Evolutionary conservation across 2,888 invertebrate species (phyloP).

Genomic region (Epinotia brunnichana): DNA sequence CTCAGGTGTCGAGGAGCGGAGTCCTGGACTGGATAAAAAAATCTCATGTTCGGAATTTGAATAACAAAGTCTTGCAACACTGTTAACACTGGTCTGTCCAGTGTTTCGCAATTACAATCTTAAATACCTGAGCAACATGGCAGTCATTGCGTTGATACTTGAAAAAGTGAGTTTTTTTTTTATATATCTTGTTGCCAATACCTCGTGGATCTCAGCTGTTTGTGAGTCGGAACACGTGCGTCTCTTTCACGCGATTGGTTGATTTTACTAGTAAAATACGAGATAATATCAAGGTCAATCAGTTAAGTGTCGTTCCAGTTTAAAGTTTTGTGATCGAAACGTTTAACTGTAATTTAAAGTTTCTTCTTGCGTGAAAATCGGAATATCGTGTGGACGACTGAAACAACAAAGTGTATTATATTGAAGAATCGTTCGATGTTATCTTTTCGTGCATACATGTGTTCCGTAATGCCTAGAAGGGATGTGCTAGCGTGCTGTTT

Average conservation of each 20-base stretch:
- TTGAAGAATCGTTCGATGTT: slow-evolving; percentile 1
- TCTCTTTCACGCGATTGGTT: slow-evolving; percentile 28
- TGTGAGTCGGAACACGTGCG: slow-evolving; percentile 35
- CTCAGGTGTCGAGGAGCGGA: slow-evolving; percentile 32
- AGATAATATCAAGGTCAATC: slow-evolving; percentile 36
- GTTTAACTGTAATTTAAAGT: slow-evolving; percentile 4
- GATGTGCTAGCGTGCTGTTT: slow-evolving; percentile 16
- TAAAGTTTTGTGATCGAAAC: not conserved
- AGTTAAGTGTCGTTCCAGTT: not conserved
- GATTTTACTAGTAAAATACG: slow-evolving; percentile 33
- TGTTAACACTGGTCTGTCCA: slow-evolving; percentile 8
- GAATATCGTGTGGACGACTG: not conserved
- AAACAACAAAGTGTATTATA: not conserved
- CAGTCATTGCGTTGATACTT: slow-evolving; percentile 38
- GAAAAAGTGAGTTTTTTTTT: slow-evolving; percentile 42
- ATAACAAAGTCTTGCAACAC: slow-evolving; percentile 32
- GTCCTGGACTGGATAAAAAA: slow-evolving; percentile 22
- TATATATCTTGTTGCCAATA: slow-evolving; percentile 34
- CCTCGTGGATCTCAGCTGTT: slow-evolving; percentile 42
- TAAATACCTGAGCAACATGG: slow-evolving; percentile 28
- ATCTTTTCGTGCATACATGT: slow-evolving; percentile 22
- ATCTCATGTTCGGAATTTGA: slow-evolving; percentile 1
- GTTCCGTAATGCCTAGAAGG: slow-evolving; percentile 4
- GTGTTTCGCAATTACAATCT: slow-evolving; percentile 18
- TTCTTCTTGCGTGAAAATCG: not conserved